Evolutionary conservation across 2,113 vertebrate species (phyloP), one percentile per base, ranked within the genome.

Genomic region (Paramormyrops kingsleyae): DNA sequence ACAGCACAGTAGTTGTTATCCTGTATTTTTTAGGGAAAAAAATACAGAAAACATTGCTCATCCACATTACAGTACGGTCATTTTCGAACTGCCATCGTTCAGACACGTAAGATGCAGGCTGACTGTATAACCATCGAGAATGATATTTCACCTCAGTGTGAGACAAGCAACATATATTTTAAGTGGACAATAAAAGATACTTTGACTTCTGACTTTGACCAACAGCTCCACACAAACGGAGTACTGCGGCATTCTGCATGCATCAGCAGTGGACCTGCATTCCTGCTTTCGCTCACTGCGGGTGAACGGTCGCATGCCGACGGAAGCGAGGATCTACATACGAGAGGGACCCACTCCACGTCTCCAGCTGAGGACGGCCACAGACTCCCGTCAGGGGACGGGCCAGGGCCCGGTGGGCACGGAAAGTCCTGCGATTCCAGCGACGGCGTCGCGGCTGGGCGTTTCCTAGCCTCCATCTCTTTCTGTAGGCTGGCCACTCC

Each of bases 281-380:
- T 24, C 9, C 24, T 74, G 15, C 24, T 31, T 24, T 4, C 13
- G 17, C 47, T 31, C 47, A 44, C 42, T 50, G 24, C 17, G 21
- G 49, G 42, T 35, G 44, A n/a, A 49, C 31, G 46, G 19, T 39
- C 42, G 47, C 21, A 83, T 66, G 49, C 42, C 50, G 89, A 91
- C 27, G 53, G 90, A 90, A 91, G 42, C 80, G 83, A 90, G 19
- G 90, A 84, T 49, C 89, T 94, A 98, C 98, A 96, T 98, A 98
- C 97, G 93, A 96, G 91, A 98, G 94, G 91, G 96, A 95, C 94
- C 95, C 92, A 74, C 95, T 97, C 97, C 97, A 97, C 89, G 96
- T 89, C 0, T 95, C 90, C 92, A 95, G 92, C 84, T 92, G 93
- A 53, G 95, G 94, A 56, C 94, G 92, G 50, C 94, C 94, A 90